Base-by-base conservation (phyloP, 2,797 vertebrate genomes). In the Huso huso region DNA sequence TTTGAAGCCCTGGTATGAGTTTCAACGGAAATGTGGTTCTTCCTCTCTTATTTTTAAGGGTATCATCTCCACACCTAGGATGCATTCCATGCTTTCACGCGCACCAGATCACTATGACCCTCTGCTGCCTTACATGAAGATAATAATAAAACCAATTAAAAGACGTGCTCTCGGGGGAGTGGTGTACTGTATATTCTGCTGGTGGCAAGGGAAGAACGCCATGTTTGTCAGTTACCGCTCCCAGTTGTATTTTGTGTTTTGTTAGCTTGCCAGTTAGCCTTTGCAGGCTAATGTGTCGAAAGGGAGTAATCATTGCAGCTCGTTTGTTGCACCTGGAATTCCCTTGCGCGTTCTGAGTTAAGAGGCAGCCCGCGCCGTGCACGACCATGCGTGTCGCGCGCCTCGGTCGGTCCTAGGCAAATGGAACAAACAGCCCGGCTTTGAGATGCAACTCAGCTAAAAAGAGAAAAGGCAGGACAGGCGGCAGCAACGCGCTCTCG, bases 371-470 rank as follows among this genome's bases (percentile, higher is more conserved):
- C 59, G 69, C 66, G 68, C 75, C 76, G 75, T 75, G 75, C 78
- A 72, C 80, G 72, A 61, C 61, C 72, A 73, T 73, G 63, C 69
- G 77, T 76, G 80, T 74, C 74, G 74, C 78, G 74, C 78, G 71
- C 75, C 66, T 71, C 59, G 50, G 68, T 68, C 68, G 62, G 68
- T 70, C 68, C 59, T 60, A 69, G 70, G 70, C 72, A 65, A 66
- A 55, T 69, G 72, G 63, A 77, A 76, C 64, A 70, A 61, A 75
- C 69, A 73, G 71, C 75, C 68, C 72, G 64, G 67, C 65, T 63
- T 72, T 76, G 62, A 76, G 72, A 77, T 73, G 76, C 74, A 72
- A 68, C 70, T 61, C 66, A 66, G 62, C 70, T 67, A 69, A 72
- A 37, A 37, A 67, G 70, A 75, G 70, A 65, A 53, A 57, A 62